Percentiles rank a stretch among this genome's conserved stretches.
Evolutionary conservation across 1,140 invertebrate species (phyloP).

Genomic region (Penaeus japonicus): DNA sequence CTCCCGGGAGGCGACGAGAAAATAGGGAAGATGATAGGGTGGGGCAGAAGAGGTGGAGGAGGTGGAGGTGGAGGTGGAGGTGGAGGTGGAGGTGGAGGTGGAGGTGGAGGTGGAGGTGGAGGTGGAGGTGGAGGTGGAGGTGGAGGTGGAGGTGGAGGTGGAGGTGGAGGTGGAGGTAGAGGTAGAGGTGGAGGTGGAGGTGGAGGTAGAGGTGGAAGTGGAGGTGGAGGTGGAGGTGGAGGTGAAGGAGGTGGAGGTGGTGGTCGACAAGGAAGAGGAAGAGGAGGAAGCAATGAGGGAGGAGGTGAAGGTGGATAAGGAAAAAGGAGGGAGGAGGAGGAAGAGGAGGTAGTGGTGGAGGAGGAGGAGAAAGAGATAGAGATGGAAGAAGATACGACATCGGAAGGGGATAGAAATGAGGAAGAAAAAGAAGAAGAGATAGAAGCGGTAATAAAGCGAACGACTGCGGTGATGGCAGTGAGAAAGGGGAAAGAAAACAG

Average conservation of each 20-base stretch:
- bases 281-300: neutral
- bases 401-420: no score
- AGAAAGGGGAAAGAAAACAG: neutral
- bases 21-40: neutral
- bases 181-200: neutral
- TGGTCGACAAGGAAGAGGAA: neutral
- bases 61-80: neutral
- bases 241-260: neutral
- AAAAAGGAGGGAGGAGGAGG: neutral
- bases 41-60: neutral
- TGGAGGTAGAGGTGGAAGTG: neutral
- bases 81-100: neutral
- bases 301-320: neutral
- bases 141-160: neutral
- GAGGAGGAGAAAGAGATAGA: neutral
- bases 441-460: neutral
- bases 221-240: neutral
- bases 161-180: neutral
- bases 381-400: no score
- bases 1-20: slow-evolving; percentile 16
- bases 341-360: no score
- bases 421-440: neutral
- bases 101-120: neutral
- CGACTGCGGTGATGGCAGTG: neutral
- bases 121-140: neutral